phyloP scores from a whole-genome alignment of 2,113 vertebrate genomes.

The Galeopterus variegatus region DNA sequence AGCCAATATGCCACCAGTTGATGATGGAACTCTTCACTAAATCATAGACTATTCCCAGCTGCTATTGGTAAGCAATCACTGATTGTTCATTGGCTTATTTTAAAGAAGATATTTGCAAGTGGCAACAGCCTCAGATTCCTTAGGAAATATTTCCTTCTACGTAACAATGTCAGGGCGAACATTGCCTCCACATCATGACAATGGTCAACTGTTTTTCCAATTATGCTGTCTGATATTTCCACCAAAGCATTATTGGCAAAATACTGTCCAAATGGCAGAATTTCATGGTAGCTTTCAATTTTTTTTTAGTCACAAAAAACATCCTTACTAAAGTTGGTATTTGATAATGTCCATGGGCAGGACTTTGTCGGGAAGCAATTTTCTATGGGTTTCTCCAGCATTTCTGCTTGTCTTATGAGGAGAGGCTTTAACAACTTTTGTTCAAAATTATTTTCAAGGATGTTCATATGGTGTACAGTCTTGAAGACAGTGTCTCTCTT shows the following conservation, averaged over 20 bases:
- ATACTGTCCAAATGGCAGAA: not conserved
- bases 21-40: not conserved
- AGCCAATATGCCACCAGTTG: not conserved
- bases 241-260: not conserved
- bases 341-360: not conserved
- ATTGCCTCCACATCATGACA: not conserved
- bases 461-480: not conserved
- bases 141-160: not conserved
- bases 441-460: not conserved
- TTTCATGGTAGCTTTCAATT: not conserved
- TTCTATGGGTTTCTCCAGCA: not conserved
- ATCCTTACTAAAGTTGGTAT: not conserved
- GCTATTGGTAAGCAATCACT: not conserved
- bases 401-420: not conserved
- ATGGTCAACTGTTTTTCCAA: not conserved
- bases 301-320: not conserved
- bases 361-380: not conserved
- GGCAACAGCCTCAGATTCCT: not conserved
- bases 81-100: not conserved
- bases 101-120: not conserved
- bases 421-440: not conserved
- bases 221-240: not conserved
- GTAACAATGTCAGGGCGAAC: not conserved
- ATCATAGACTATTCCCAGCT: not conserved
- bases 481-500: not conserved